Percentiles rank a stretch among this genome's conserved stretches.
phyloP scores from a whole-genome alignment of 2,113 vertebrate genomes.

The Otus sunia region DNA sequence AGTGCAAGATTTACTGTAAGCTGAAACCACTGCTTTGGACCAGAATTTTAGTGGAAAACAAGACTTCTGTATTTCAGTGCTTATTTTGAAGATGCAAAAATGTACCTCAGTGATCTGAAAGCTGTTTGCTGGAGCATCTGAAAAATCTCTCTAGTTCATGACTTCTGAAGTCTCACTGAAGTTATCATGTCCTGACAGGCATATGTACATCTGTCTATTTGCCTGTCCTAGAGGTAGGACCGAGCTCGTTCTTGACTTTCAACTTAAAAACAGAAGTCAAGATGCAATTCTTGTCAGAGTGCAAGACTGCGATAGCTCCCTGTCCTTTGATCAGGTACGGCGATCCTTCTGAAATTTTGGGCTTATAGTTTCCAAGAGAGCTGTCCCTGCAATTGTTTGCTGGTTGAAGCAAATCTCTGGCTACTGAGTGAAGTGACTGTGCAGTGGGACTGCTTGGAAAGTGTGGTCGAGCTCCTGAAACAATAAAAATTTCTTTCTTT shows the following conservation, averaged over 20 bases:
- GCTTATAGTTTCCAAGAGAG: background rate
- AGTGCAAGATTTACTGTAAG: background rate
- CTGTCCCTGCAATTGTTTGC: background rate
- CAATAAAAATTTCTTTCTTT: background rate
- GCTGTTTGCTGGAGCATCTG: background rate
- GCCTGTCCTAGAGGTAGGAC: background rate
- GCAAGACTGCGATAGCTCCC: fast-evolving
- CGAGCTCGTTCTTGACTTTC: background rate
- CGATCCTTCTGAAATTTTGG: background rate
- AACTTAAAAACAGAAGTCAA: background rate
- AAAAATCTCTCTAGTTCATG: background rate
- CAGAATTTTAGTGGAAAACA: background rate
- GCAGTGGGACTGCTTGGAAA: background rate
- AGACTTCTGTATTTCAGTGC: background rate
- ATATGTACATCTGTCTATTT: background rate
- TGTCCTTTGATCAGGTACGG: background rate
- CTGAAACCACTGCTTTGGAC: background rate
- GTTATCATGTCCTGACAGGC: background rate
- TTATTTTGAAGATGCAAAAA: background rate
- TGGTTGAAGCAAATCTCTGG: background rate
- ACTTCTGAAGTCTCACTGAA: background rate
- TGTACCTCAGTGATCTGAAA: background rate
- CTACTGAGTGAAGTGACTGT: background rate
- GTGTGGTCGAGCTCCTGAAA: background rate
- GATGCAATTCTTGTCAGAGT: background rate